Evolutionary conservation across 2,797 vertebrate species (phyloP).

Genomic region (Centroberyx gerrardi): DNA sequence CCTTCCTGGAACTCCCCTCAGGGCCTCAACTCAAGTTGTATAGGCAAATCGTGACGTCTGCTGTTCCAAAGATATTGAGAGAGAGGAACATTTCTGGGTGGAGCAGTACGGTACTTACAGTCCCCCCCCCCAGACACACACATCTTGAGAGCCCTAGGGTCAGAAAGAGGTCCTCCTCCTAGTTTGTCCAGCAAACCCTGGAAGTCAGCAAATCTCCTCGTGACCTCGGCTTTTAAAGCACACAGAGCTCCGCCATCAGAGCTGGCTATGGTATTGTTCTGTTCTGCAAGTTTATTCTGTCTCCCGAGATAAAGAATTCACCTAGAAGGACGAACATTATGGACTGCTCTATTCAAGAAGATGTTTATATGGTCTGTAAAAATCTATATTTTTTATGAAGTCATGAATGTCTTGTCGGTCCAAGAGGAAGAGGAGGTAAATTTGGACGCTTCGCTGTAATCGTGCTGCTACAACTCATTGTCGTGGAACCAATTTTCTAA

Average conservation of each 20-base stretch:
- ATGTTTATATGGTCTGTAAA: not conserved
- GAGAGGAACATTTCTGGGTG: constrained; percentile 10
- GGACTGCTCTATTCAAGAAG: not conserved
- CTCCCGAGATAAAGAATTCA: not conserved
- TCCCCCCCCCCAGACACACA: not conserved
- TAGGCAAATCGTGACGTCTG: constrained; percentile 1
- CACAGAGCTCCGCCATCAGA: not conserved
- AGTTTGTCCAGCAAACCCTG: constrained; percentile 56
- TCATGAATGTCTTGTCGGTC: not conserved
- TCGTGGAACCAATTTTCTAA: not conserved
- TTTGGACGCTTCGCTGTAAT: not conserved
- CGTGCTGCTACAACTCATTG: not conserved
- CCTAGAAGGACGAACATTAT: not conserved
- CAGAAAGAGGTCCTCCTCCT: constrained; percentile 35
- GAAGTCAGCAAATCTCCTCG: constrained; percentile 19
- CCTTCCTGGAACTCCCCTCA: not conserved
- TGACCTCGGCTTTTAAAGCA: not conserved
- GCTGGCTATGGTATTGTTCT: not conserved
- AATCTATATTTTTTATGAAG: not conserved
- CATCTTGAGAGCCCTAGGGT: constrained; percentile 24
- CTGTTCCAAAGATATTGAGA: constrained; percentile 11
- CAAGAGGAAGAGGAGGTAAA: not conserved
- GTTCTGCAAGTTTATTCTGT: not conserved
- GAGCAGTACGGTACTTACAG: not conserved
- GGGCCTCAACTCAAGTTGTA: not conserved